Base-by-base conservation (phyloP, 2,888 invertebrate species). In the Nomada fabriciana region DNA sequence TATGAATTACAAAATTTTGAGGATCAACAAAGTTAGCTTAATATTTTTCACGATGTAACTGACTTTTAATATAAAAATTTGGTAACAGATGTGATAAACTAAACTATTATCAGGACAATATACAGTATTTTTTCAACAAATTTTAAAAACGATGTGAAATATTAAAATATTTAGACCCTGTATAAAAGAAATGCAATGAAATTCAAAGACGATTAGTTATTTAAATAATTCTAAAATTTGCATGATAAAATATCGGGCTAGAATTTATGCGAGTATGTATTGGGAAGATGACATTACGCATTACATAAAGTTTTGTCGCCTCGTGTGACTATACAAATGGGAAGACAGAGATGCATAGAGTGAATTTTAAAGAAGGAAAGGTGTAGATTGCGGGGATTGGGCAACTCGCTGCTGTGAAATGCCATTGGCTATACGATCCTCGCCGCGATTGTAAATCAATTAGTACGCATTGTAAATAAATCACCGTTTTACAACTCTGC, bases 401-500 rank as follows among this genome's bases (percentile, higher is more conserved):
- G 77, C 75, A 65, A 85, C 80, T 76, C 85, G 83, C 87, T 89
- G 87, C 88, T 86, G 89, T 76, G 74, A 82, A 87, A 84, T 76
- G 87, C 85, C 89, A 83, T 84, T 86, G 85, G 85, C 76, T 87
- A 85, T 78, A 81, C 80, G 82, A 81, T 76, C 70, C 77, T 85
- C 85, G 88, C 85, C 84, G 84, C 87, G 91, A 92, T 92, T 91
- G 92, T 93, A 93, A 93, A 93, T 93, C 93, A 93, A 93, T 93
- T 93, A 93, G 91, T 90, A 91, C 77, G 91, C 89, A 91, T 91
- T 93, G 93, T 92, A 92, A 92, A 93, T 93, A 93, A 93, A 93
- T 93, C 93, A 93, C 91, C 90, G 90, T 92, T 93, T 93, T 93
- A 93, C 93, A 93, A 91, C 91, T 91, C 89, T 83, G 85, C 89